Conservation (phyloP, 2,797 vertebrate species). For the Myripristis jacobus region DNA sequence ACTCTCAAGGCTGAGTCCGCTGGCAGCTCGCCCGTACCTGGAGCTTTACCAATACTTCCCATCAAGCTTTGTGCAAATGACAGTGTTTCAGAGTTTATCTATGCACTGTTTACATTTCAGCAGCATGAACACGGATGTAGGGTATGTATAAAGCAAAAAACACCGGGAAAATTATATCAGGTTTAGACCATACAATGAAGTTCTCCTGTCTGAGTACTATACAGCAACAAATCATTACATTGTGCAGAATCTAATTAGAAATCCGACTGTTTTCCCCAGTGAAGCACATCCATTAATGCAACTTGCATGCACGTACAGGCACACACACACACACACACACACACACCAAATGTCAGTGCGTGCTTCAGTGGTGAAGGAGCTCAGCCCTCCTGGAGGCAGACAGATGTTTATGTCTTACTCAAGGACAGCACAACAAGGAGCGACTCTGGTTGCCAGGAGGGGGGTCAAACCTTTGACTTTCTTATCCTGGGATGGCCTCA, state of each 20-base stretch:
- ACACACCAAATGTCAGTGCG: too few species aligned
- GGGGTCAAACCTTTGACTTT: constrained; percentile 35
- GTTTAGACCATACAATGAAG: constrained; percentile 11
- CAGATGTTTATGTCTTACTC: constrained; percentile 42
- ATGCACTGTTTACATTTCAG: neutral
- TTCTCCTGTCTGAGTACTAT: neutral
- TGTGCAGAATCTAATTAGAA: neutral
- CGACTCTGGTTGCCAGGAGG: constrained; percentile 26
- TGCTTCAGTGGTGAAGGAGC: constrained; percentile 6
- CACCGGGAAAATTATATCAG: neutral
- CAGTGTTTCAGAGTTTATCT: neutral
- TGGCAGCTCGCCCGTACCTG: too few species aligned
- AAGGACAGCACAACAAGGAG: constrained; percentile 31
- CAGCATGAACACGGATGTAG: neutral
- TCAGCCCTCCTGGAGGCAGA: neutral
- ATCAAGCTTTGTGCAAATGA: neutral
- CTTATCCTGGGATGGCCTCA: constrained; percentile 33
- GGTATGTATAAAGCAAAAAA: neutral
- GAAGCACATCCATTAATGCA: constrained; percentile 23
- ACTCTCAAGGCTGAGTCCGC: too few species aligned
- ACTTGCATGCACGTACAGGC: neutral
- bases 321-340: too few species aligned
- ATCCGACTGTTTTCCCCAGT: neutral
- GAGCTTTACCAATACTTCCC: neutral
- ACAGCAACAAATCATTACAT: neutral